Conservation (phyloP, 2,113 vertebrate genomes). For the Clarias gariepinus region DNA sequence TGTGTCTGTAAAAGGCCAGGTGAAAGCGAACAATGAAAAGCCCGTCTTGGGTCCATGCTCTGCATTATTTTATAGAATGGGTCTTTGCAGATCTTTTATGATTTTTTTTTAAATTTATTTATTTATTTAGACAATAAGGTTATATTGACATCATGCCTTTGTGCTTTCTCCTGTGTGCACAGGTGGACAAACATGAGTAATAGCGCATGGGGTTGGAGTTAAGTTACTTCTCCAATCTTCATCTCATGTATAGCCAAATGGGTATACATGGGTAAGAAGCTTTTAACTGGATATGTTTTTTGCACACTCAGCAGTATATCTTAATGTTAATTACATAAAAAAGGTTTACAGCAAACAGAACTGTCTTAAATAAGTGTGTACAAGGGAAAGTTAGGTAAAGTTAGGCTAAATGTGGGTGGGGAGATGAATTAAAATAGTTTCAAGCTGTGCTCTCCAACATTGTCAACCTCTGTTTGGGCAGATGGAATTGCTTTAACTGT, state of each 20-base stretch:
- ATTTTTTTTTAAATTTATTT: no score
- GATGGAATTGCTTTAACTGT: constrained; percentile 74
- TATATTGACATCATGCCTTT: constrained; percentile 1
- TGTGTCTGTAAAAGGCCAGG: constrained; percentile 5
- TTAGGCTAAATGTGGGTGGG: neutral
- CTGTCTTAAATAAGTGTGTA: constrained; percentile 35
- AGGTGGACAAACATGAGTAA: neutral
- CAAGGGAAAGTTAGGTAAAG: constrained; percentile 4
- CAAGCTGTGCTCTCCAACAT: constrained; percentile 25
- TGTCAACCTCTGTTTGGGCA: constrained; percentile 57
- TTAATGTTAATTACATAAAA: constrained; percentile 8
- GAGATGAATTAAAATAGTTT: constrained; percentile 29
- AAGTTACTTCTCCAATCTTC: neutral
- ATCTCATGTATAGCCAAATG: neutral
- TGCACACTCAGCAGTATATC: constrained; percentile 4
- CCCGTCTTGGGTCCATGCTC: neutral
- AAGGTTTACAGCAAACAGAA: constrained; percentile 33
- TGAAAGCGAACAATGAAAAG: neutral
- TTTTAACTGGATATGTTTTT: constrained; percentile 6
- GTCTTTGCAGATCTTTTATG: neutral
- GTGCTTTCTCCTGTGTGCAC: neutral
- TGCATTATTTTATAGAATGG: neutral
- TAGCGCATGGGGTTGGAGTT: neutral
- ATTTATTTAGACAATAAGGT: neutral
- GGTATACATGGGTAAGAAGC: neutral